Percentiles rank a stretch among this genome's conserved stretches.
These are phyloP conservation scores for Antheraea assamensis DNA, from an alignment of 2,888 invertebrate species.

Conservation along the genomic window DNA sequence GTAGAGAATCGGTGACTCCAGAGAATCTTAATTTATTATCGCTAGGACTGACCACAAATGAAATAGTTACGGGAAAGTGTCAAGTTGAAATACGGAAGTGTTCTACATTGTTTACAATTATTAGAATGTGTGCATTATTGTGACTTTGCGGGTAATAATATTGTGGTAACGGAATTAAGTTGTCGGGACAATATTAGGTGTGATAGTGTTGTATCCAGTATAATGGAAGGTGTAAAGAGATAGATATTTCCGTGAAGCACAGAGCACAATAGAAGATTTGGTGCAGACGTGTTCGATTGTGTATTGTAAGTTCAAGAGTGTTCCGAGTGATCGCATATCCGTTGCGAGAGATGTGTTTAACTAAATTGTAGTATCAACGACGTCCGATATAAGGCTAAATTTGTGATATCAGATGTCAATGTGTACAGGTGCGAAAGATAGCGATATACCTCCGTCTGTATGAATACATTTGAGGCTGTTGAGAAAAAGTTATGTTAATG, in stretches of 20 bases:
- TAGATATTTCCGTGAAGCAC: conserved; percentile 67
- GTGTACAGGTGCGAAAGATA: conserved; percentile 44
- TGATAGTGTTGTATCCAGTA: conserved; percentile 81
- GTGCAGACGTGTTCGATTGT: conserved; percentile 58
- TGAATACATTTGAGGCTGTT: conserved; percentile 66
- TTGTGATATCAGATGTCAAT: conserved; percentile 57
- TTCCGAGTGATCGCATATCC: conserved; percentile 45
- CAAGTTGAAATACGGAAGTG: conserved; percentile 65
- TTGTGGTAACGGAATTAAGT: conserved; percentile 54
- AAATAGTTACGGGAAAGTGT: conserved; percentile 77
- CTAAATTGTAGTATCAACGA: conserved; percentile 43
- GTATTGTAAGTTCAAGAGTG: conserved; percentile 60
- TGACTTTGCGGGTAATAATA: conserved; percentile 66
- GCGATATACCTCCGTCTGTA: conserved; percentile 44
- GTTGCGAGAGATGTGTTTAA: not conserved
- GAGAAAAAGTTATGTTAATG: conserved; percentile 57
- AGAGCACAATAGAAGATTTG: conserved; percentile 49
- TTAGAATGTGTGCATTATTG: conserved; percentile 37
- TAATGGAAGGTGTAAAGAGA: conserved; percentile 72
- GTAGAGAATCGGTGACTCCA: conserved; percentile 63
- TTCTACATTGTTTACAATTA: conserved; percentile 63
- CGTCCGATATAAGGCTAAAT: conserved; percentile 58
- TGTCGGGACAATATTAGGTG: conserved; percentile 76
- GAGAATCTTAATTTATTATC: conserved; percentile 80
- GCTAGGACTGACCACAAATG: conserved; percentile 74